Evolutionary conservation across 1,140 invertebrate species (phyloP).

Genomic region (Nasonia giraulti): DNA sequence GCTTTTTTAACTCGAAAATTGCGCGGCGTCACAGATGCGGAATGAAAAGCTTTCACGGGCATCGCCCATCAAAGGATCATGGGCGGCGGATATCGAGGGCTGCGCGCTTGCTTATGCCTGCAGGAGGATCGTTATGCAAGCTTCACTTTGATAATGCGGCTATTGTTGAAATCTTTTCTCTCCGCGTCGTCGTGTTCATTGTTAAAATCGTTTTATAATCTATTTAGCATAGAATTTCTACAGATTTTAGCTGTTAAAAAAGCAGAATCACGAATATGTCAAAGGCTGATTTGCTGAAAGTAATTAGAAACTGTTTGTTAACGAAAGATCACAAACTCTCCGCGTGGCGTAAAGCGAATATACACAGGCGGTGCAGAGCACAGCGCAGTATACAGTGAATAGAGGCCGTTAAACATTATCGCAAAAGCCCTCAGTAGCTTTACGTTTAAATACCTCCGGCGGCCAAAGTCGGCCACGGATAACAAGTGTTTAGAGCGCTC

Average conservation of each 20-base stretch:
- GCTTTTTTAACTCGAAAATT: conserved; percentile 1
- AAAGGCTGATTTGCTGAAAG: too few relatives aligned
- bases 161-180: too few relatives aligned
- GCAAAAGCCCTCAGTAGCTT: conserved; percentile 8
- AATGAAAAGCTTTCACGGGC: background rate
- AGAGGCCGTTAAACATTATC: background rate
- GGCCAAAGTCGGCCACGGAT: conserved; percentile 24
- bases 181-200: too few relatives aligned
- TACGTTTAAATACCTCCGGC: conserved; percentile 25
- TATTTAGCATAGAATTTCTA: too few relatives aligned
- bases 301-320: too few relatives aligned
- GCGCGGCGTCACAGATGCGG: too few relatives aligned
- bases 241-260: too few relatives aligned
- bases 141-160: background rate
- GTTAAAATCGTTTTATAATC: too few relatives aligned
- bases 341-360: too few relatives aligned
- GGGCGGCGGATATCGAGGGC: background rate
- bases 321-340: too few relatives aligned
- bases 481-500: conserved; percentile 45
- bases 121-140: background rate
- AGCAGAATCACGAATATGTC: too few relatives aligned
- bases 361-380: too few relatives aligned
- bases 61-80: background rate
- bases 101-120: background rate
- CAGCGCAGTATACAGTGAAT: background rate